Base-by-base conservation (phyloP, 2,113 vertebrate species). In the Xenopus laevis region DNA sequence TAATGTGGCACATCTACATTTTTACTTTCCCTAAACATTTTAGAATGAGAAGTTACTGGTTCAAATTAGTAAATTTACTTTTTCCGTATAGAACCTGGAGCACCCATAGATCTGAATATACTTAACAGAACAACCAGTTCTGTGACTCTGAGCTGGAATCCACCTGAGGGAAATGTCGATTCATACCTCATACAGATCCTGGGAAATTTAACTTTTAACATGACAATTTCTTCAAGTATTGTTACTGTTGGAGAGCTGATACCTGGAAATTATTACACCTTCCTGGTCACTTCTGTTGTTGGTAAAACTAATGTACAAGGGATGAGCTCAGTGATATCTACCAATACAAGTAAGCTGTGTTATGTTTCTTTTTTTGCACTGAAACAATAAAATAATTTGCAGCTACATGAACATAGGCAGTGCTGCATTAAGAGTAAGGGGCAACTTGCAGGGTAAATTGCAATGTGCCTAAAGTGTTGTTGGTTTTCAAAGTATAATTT, bases 261-360 rank as follows among this genome's bases (percentile, higher is more conserved):
- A 33, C 50, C 50, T 55, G 66, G 66, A 68, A 55, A 68, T 57
- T n/a, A 57, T 18, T 68, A 68, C 10, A 68, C 23, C 16, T 68
- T 68, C 10, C 2, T 47, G 2, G 46, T 47, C 10, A 12, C 46
- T 12, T 10, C 46, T 12, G 13, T 47, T 12, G 46, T 47, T 47
- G 46, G 13, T 12, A 13, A 47, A 47, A 12, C 46, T 47, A 47
- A 47, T 47, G 13, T 47, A 13, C 46, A 47, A 13, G 46, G 46
- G 46, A 21, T 23, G 16, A 30, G 9, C 0, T 1, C 9, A 4
- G 17, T 1, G 10, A 33, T 12, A 9, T 21, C 23, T 30, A 55
- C 13, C 6, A 27, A 55, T 33, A 68, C 66, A 68, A 4, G 66
- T 68, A 10, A 68, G 66, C 52, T 0, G 2, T 13, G 47, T 2